Conservation (phyloP, 2,797 vertebrate species). For the Parauchenoglanis punctatus region DNA sequence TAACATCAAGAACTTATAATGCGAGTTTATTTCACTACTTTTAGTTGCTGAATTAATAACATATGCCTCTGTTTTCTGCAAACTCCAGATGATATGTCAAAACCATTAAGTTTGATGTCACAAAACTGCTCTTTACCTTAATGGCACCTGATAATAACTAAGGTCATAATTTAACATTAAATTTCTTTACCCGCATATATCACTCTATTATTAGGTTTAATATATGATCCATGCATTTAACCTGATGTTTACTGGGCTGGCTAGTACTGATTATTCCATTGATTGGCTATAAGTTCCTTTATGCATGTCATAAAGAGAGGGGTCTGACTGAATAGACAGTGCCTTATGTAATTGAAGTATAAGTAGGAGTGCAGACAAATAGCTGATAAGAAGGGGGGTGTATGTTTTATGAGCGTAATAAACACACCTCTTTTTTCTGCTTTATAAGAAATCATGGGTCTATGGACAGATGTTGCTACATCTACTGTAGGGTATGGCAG, state of each 20-base stretch:
- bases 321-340: conserved; percentile 66
- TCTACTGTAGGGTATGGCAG: conserved; percentile 56
- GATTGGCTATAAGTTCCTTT: conserved; percentile 50
- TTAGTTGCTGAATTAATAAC: background rate
- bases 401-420: conserved; percentile 69
- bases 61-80: background rate
- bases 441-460: conserved; percentile 65
- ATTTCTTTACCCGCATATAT: conserved; percentile 49
- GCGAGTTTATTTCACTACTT: background rate
- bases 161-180: background rate
- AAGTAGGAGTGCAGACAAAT: conserved; percentile 65
- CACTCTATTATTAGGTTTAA: conserved; percentile 1
- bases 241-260: conserved; percentile 44
- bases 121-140: background rate
- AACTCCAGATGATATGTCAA: background rate
- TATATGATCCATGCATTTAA: conserved; percentile 36
- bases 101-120: background rate
- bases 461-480: conserved; percentile 57
- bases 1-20: too few species aligned
- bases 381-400: conserved; percentile 51
- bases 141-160: background rate
- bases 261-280: conserved; percentile 44
- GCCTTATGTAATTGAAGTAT: conserved; percentile 73
- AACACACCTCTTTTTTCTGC: conserved; percentile 60
- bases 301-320: conserved; percentile 51